Conservation (phyloP, 2,888 invertebrate genomes). For the Frankliniella fusca region DNA sequence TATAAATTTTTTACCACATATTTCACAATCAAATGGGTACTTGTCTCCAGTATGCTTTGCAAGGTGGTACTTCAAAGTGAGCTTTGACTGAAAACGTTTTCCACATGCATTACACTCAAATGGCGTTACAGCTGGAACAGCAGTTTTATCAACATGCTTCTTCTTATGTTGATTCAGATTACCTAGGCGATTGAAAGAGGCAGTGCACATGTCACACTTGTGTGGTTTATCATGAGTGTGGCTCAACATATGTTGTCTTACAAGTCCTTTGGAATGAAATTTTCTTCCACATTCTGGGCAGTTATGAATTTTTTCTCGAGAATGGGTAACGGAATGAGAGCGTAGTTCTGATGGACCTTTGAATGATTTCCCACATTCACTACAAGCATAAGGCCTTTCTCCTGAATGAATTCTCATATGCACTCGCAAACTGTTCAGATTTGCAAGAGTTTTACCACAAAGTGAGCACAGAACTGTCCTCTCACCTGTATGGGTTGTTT, state of each 20-base stretch:
- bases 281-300: constrained; percentile 39
- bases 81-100: constrained; percentile 35
- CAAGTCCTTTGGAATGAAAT: constrained; percentile 35
- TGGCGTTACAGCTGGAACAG: constrained; percentile 9
- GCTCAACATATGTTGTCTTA: constrained; percentile 36
- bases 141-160: constrained; percentile 32
- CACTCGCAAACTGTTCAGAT: constrained; percentile 39
- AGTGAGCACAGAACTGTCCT: constrained; percentile 37
- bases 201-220: constrained; percentile 35
- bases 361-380: constrained; percentile 39
- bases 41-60: constrained; percentile 38
- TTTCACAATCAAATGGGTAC: constrained; percentile 37
- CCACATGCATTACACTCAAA: constrained; percentile 36
- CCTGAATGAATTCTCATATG: constrained; percentile 39
- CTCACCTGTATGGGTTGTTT: constrained; percentile 38
- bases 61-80: constrained; percentile 37
- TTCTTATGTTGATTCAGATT: constrained; percentile 38
- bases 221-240: constrained; percentile 36
- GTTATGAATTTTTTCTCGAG: constrained; percentile 43
- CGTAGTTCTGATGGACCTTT: constrained; percentile 39
- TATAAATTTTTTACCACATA: not conserved
- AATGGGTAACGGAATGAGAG: constrained; percentile 40
- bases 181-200: constrained; percentile 37
- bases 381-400: constrained; percentile 39
- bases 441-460: constrained; percentile 38